Conservation (phyloP, 2,888 invertebrate species). For the Meteorus cinctellus region DNA sequence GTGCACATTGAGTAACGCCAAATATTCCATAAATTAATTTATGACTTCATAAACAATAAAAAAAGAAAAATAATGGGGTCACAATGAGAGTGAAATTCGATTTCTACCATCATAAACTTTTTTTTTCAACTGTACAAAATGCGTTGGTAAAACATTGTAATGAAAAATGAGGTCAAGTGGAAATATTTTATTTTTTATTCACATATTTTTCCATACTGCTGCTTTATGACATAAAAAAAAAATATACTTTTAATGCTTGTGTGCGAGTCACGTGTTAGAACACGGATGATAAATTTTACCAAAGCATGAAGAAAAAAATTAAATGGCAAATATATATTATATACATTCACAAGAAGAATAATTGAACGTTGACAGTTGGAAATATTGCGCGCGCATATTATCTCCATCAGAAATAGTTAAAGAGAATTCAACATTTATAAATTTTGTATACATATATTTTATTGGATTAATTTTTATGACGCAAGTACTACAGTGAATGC, state of each 20-base stretch:
- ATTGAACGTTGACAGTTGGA: too few species aligned
- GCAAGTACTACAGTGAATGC: too few species aligned
- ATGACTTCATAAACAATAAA: slow-evolving; percentile 13
- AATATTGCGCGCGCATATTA: too few species aligned
- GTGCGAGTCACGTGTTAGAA: too few species aligned
- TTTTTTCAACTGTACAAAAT: neutral
- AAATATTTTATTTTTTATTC: slow-evolving; percentile 1
- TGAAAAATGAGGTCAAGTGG: slow-evolving; percentile 2
- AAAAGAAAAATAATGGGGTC: neutral
- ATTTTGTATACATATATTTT: too few species aligned
- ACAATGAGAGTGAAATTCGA: neutral
- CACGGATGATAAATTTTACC: too few species aligned
- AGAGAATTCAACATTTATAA: neutral
- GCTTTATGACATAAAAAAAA: neutral
- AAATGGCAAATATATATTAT: too few species aligned
- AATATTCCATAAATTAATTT: slow-evolving; percentile 21
- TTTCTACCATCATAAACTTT: neutral
- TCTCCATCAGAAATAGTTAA: neutral
- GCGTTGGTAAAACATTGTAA: neutral
- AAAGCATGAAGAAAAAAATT: too few species aligned
- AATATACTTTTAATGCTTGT: neutral
- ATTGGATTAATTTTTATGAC: too few species aligned
- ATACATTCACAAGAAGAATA: too few species aligned
- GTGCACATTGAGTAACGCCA: slow-evolving; percentile 18
- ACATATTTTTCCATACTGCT: neutral